Evolutionary conservation across 1,140 invertebrate genomes (phyloP).

Genomic region (Sarcophaga peregrina): DNA sequence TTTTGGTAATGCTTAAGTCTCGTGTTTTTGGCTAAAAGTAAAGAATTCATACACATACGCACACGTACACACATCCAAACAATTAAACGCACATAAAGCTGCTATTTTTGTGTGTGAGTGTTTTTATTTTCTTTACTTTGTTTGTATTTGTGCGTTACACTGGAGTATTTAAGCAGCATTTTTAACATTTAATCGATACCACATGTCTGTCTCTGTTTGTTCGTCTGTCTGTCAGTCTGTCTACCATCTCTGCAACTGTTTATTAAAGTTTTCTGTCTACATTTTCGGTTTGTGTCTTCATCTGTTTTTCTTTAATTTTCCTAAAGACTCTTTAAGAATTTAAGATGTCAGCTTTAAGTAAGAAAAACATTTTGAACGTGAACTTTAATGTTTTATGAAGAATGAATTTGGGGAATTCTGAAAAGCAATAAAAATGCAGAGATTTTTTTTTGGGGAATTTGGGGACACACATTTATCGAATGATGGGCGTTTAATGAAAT

Average conservation of each 20-base stretch:
- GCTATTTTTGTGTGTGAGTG: background rate
- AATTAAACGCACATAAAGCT: background rate
- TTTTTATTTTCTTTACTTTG: background rate
- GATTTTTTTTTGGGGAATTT: no score
- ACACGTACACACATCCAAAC: background rate
- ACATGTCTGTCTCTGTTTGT: constrained; percentile 31
- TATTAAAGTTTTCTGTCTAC: background rate
- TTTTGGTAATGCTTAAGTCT: constrained; percentile 7
- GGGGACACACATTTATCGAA: no score
- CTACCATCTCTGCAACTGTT: background rate
- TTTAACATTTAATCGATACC: constrained; percentile 36
- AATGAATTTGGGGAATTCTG: no score
- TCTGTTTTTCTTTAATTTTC: constrained; percentile 17
- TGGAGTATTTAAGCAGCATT: constrained; percentile 39
- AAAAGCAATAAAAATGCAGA: no score
- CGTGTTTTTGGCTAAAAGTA: background rate
- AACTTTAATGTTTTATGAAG: no score
- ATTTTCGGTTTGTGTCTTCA: background rate
- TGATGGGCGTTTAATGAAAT: no score
- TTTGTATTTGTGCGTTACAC: constrained; percentile 27
- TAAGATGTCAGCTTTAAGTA: background rate
- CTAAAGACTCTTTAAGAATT: constrained; percentile 16
- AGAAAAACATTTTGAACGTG: no score
- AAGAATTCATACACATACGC: background rate
- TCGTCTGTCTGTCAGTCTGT: background rate